Percentiles rank a stretch among this genome's conserved stretches.
These are phyloP conservation scores for Poeciliopsis turrubarensis DNA, from an alignment of 2,113 vertebrate genomes.

Conservation along the genomic window DNA sequence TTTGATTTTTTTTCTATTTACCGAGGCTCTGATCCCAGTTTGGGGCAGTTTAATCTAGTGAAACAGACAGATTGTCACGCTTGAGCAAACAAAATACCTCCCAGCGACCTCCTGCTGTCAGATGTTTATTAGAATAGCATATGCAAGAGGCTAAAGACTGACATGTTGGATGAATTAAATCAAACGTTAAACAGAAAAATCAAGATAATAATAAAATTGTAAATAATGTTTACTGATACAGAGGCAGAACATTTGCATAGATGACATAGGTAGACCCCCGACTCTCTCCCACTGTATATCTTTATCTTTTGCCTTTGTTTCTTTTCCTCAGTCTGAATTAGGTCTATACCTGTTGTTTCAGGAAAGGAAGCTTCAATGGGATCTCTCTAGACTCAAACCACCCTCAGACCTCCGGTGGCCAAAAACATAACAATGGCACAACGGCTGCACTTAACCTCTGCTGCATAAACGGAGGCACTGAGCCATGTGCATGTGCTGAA, in stretches of 20 bases:
- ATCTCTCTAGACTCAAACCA: slow-evolving; percentile 33
- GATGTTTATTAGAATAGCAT: too few species aligned
- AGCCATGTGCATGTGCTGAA: slow-evolving; percentile 9
- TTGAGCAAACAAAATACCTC: background rate
- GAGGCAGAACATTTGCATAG: background rate
- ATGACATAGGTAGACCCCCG: background rate
- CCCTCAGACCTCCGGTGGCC: slow-evolving; percentile 21
- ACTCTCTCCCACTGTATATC: background rate
- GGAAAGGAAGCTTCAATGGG: slow-evolving; percentile 11
- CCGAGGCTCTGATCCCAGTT: background rate
- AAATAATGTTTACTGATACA: too few species aligned
- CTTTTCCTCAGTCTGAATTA: background rate
- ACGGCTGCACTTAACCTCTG: slow-evolving; percentile 19
- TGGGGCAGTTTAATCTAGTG: background rate
- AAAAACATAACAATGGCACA: slow-evolving; percentile 11
- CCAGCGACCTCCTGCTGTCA: background rate
- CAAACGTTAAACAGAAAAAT: background rate
- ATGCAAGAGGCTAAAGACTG: too few species aligned
- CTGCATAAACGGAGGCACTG: slow-evolving; percentile 10
- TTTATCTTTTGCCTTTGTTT: too few species aligned
- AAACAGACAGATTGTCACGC: background rate
- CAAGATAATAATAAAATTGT: background rate
- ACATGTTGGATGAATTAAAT: background rate
- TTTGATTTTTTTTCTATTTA: background rate
- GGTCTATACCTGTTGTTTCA: slow-evolving; percentile 23